These are phyloP conservation scores for Oscheius onirici DNA, from an alignment of 2,888 invertebrate genomes.

Conservation along the genomic window DNA sequence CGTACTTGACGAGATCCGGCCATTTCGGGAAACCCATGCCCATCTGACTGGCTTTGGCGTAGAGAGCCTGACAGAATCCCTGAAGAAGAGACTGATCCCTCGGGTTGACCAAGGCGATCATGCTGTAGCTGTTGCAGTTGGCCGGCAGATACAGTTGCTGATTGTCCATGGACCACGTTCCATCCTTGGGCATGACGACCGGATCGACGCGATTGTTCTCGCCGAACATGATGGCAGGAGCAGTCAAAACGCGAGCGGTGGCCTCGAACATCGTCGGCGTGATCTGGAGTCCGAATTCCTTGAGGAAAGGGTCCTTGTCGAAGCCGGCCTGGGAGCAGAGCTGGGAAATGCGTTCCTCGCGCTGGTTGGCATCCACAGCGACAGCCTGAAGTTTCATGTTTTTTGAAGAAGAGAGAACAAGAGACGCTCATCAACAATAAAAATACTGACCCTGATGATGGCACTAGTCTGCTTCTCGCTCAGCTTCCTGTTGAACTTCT, in stretches of 20 bases:
- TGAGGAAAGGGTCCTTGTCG: constrained; percentile 62
- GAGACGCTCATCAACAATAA: too few species aligned
- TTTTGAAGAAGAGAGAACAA: not conserved
- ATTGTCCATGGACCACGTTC: constrained; percentile 65
- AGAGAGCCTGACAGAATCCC: constrained; percentile 57
- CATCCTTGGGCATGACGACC: constrained; percentile 62
- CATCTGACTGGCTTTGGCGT: constrained; percentile 59
- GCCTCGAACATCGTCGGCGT: constrained; percentile 63
- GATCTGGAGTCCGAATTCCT: constrained; percentile 60
- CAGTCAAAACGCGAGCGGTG: constrained; percentile 62
- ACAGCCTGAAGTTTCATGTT: constrained; percentile 53
- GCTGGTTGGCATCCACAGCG: constrained; percentile 63
- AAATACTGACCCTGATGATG: constrained; percentile 56
- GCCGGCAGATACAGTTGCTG: constrained; percentile 63
- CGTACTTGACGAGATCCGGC: constrained; percentile 65
- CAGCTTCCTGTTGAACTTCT: constrained; percentile 66
- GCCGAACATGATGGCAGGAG: constrained; percentile 65
- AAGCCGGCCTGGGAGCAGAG: constrained; percentile 62
- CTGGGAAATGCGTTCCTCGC: constrained; percentile 59
- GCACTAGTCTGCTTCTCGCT: constrained; percentile 63
- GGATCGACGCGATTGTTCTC: constrained; percentile 54
- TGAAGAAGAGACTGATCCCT: constrained; percentile 58
- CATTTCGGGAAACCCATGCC: constrained; percentile 65
- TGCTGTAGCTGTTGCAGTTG: constrained; percentile 57
- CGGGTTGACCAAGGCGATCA: constrained; percentile 62